Evolutionary conservation across 2,113 vertebrate species (phyloP).

Genomic region (Brienomyrus brachyistius): DNA sequence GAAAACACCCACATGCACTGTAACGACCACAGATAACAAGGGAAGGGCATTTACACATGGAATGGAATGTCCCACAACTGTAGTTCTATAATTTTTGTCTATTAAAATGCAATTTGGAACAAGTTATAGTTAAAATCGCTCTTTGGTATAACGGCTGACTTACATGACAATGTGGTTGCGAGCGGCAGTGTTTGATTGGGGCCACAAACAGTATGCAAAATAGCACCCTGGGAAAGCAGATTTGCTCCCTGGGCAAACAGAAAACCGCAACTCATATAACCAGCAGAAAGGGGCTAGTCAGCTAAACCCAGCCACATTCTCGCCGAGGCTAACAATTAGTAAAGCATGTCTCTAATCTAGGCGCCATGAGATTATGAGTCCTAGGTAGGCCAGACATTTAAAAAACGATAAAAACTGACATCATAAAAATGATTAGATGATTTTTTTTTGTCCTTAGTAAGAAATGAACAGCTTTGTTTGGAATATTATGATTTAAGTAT

Average conservation of each 20-base stretch:
- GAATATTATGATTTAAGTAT: background rate
- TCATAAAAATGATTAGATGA: background rate
- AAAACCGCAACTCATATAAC: background rate
- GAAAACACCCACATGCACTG: background rate
- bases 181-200: background rate
- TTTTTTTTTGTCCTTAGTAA: background rate
- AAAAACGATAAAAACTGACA: background rate
- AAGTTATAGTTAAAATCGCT: background rate
- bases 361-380: background rate
- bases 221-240: background rate
- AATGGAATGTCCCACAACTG: background rate
- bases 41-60: background rate
- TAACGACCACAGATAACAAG: background rate
- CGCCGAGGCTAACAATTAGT: background rate
- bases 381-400: background rate
- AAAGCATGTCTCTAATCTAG: background rate
- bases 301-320: background rate
- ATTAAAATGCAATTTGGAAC: background rate
- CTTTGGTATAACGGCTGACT: background rate
- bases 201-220: constrained; percentile 5
- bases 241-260: background rate
- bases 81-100: background rate
- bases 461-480: background rate
- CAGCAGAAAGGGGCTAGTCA: background rate
- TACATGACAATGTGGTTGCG: background rate